Conservation (phyloP, 1,140 invertebrate genomes). For the Saxidomus purpurata region DNA sequence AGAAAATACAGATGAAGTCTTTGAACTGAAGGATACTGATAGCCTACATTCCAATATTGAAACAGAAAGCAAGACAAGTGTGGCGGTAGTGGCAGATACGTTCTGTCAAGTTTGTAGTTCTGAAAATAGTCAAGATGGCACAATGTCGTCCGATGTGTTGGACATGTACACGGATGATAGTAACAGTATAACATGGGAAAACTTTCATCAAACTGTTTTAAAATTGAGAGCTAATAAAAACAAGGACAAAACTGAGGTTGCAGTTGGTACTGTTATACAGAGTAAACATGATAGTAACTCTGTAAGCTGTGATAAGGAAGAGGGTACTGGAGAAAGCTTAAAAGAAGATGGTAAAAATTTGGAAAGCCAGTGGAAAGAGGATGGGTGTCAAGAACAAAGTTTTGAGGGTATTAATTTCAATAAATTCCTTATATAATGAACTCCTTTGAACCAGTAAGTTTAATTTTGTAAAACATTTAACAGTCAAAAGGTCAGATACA, state of each 20-base stretch:
- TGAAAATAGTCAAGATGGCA: not conserved
- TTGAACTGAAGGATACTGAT: not conserved
- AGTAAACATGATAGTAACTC: not conserved
- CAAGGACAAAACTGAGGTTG: not conserved
- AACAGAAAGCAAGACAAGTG: not conserved
- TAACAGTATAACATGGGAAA: conserved; percentile 31
- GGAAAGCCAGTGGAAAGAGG: not conserved
- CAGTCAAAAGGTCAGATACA: too few relatives aligned
- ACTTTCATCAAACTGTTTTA: conserved; percentile 29
- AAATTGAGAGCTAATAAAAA: conserved; percentile 9
- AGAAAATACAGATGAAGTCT: not conserved
- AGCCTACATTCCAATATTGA: not conserved
- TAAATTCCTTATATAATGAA: too few relatives aligned
- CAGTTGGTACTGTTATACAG: not conserved
- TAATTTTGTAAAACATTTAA: too few relatives aligned
- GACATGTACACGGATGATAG: conserved; percentile 24
- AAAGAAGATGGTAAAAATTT: not conserved
- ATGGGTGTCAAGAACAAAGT: not conserved
- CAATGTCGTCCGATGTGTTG: not conserved
- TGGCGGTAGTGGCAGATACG: not conserved
- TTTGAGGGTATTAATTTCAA: not conserved
- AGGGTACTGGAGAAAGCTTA: too few relatives aligned
- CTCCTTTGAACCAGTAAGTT: too few relatives aligned
- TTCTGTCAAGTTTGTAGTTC: not conserved
- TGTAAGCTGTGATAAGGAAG: not conserved